These are phyloP conservation scores for Brachypterus glaber DNA, from an alignment of 2,888 invertebrate species.

Conservation along the genomic window DNA sequence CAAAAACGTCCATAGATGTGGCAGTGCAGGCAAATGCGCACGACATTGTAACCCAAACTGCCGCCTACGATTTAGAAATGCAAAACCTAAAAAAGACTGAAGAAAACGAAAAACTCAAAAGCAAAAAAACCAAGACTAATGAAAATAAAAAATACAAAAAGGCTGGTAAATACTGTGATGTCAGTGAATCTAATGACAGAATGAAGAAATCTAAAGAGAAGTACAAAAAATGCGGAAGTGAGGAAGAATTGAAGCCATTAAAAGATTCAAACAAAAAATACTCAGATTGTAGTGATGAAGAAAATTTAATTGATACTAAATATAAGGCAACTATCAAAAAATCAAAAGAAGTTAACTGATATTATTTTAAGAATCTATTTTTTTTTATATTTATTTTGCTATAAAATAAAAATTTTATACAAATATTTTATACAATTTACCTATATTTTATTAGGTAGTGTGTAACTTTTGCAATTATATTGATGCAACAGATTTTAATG, in stretches of 20 bases:
- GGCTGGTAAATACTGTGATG: conserved; percentile 20
- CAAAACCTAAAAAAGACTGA: conserved; percentile 23
- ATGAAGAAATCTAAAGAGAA: conserved; percentile 28
- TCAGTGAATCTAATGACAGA: conserved; percentile 19
- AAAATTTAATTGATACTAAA: no score
- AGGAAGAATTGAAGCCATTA: conserved; percentile 23
- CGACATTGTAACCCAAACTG: conserved; percentile 41
- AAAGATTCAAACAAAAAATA: conserved; percentile 19
- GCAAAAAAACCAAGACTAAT: conserved; percentile 29
- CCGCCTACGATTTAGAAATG: conserved; percentile 23
- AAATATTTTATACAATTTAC: no score
- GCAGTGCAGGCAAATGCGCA: conserved; percentile 50
- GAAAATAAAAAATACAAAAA: conserved; percentile 26
- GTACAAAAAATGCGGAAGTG: conserved; percentile 27
- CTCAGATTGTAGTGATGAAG: conserved; percentile 20
- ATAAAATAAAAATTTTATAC: no score
- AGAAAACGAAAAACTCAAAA: conserved; percentile 25
- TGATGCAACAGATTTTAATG: no score
- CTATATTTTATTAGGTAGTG: no score
- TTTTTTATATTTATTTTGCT: no score
- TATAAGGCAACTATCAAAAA: no score
- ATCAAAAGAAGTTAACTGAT: no score
- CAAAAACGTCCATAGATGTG: conserved; percentile 45
- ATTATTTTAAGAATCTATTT: no score
- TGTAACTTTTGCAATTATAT: no score